Conservation (phyloP, 2,797 vertebrate species). For the Gephyroberyx darwinii region DNA sequence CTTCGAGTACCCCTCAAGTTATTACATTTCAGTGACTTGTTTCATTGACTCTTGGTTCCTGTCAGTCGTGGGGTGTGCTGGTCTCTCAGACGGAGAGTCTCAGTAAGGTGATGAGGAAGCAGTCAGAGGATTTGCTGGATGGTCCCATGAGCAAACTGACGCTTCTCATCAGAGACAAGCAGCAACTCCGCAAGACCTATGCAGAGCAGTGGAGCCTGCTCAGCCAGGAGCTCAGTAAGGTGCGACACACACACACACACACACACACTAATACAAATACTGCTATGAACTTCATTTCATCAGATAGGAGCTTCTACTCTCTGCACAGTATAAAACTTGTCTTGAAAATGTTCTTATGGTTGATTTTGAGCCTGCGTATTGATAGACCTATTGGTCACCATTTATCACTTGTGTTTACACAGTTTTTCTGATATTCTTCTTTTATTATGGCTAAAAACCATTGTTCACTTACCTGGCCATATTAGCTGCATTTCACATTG, state of each 20-base stretch:
- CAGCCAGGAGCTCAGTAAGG: slow-evolving; percentile 90
- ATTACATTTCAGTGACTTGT: too few species aligned
- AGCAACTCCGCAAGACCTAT: slow-evolving; percentile 91
- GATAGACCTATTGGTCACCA: too few species aligned
- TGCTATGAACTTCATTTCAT: too few species aligned
- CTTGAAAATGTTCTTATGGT: too few species aligned
- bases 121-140: slow-evolving; percentile 86
- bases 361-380: too few species aligned
- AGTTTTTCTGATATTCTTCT: too few species aligned
- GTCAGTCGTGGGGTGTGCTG: slow-evolving; percentile 90
- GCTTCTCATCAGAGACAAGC: slow-evolving; percentile 93
- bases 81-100: slow-evolving; percentile 88
- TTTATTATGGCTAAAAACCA: too few species aligned
- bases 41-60: neutral
- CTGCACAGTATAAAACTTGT: too few species aligned
- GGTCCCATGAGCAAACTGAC: slow-evolving; percentile 93
- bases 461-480: too few species aligned
- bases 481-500: too few species aligned
- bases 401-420: too few species aligned
- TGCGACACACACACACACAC: slow-evolving; percentile 57
- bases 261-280: neutral
- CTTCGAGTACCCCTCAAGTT: too few species aligned
- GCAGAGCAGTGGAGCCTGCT: slow-evolving; percentile 90
- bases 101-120: slow-evolving; percentile 88
- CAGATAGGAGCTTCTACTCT: neutral